Evolutionary conservation across 2,888 invertebrate genomes (phyloP), one percentile per base, ranked within the genome.

Genomic region (Sepiola atlantica): DNA sequence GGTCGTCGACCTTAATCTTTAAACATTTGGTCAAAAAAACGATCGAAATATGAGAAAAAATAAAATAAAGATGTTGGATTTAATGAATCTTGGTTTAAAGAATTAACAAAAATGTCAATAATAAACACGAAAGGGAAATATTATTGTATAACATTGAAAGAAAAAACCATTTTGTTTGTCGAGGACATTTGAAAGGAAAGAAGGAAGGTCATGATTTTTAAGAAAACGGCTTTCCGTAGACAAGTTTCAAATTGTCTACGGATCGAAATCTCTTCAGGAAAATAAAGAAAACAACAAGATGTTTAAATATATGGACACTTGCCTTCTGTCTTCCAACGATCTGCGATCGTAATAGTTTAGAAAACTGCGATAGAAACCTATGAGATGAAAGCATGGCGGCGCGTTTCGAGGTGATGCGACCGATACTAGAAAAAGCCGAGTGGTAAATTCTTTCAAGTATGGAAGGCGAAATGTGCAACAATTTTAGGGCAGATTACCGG

Each of bases 321-420:
- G 93, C 93, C 93, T 93, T 93, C 32, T 93, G 93, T 93, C 93
- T 93, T 93, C 93, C 93, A 93, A 93, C 28, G 93, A 61, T 55
- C 61, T 93, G 93, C 35, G 93, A 61, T 61, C 93, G 61, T 55
- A 93, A 93, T 55, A 93, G 61, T 28, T 93, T 93, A 93, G 57
- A 93, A 93, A 61, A 35, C 93, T 57, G 93, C 93, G 93, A 61
- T 93, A 93, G 57, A 55, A 93, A 61, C 93, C 93, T 55, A 55
- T 61, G 54, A 93, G 93, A 61, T 55, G 93, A 93, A 93, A 93
- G 61, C 93, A 93, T 93, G 93, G 93, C 93, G 55, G 93, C 93
- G 32, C 93, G 61, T 18, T 92, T 92, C 54, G 55, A 28, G 93
- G 54, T 54, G 92, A 92, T 35, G 92, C 77, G 2, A n/a, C 77